Conservation (phyloP, 2,888 invertebrate genomes). For the Tetragnatha montana region DNA sequence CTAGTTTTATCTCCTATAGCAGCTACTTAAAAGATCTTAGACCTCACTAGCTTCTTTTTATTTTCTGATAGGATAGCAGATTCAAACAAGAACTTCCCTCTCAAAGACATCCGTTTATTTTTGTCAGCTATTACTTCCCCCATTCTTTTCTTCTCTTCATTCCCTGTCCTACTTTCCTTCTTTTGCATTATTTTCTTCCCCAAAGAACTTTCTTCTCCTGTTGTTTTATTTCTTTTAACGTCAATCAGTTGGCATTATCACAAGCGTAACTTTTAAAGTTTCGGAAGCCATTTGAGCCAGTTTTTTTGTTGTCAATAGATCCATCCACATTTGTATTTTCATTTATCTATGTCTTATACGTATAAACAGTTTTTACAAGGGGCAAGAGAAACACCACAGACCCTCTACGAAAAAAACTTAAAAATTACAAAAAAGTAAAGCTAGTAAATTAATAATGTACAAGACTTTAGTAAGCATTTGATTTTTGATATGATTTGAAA, state of each 20-base stretch:
- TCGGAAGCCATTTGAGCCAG: background rate
- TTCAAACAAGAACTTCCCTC: background rate
- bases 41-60: background rate
- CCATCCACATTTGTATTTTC: too few relatives aligned
- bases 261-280: background rate
- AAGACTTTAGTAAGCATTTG: too few relatives aligned
- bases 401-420: too few relatives aligned
- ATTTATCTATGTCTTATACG: too few relatives aligned
- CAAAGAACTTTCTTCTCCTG: background rate
- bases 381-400: too few relatives aligned
- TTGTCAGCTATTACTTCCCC: background rate
- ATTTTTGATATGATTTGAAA: too few relatives aligned
- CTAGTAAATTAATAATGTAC: too few relatives aligned
- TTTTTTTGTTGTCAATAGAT: background rate
- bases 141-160: background rate
- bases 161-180: background rate
- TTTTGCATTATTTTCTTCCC: background rate
- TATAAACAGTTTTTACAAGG: too few relatives aligned
- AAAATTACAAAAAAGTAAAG: too few relatives aligned
- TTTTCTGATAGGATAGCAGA: background rate
- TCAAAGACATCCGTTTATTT: constrained; percentile 1
- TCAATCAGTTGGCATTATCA: background rate
- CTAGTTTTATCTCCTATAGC: background rate
- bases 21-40: background rate
- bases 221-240: background rate